Conservation (phyloP, 2,888 invertebrate species). For the Drosophila longiperda region DNA sequence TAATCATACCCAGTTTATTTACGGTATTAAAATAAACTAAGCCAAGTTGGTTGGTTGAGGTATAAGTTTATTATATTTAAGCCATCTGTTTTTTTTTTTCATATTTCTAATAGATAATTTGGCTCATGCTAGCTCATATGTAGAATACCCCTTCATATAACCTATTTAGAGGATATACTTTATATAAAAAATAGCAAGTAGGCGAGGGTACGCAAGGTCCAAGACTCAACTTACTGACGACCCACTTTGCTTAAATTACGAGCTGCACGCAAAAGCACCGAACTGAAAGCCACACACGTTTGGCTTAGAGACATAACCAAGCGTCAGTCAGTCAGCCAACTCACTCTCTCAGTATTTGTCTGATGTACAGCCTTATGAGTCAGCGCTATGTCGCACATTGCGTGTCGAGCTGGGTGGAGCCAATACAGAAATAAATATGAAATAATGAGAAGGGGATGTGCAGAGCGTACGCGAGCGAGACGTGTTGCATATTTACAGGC, state of each 20-base stretch:
- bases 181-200: neutral
- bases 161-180: conserved; percentile 25
- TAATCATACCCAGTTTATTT: neutral
- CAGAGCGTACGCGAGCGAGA: conserved; percentile 17
- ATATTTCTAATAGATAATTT: neutral
- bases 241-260: conserved; percentile 81
- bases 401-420: conserved; percentile 59
- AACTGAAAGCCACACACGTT: conserved; percentile 45
- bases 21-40: neutral
- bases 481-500: conserved; percentile 60
- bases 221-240: conserved; percentile 64
- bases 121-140: neutral
- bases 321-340: conserved; percentile 40
- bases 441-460: neutral
- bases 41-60: neutral
- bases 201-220: conserved; percentile 52
- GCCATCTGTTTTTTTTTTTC: neutral
- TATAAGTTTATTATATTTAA: no score
- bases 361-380: conserved; percentile 66
- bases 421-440: conserved; percentile 23
- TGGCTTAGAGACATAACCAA: conserved; percentile 39
- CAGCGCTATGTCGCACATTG: conserved; percentile 61
- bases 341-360: conserved; percentile 40
- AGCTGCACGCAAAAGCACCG: conserved; percentile 80
- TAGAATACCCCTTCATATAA: neutral